Conservation (phyloP, 2,113 vertebrate species). For the Vimba vimba region DNA sequence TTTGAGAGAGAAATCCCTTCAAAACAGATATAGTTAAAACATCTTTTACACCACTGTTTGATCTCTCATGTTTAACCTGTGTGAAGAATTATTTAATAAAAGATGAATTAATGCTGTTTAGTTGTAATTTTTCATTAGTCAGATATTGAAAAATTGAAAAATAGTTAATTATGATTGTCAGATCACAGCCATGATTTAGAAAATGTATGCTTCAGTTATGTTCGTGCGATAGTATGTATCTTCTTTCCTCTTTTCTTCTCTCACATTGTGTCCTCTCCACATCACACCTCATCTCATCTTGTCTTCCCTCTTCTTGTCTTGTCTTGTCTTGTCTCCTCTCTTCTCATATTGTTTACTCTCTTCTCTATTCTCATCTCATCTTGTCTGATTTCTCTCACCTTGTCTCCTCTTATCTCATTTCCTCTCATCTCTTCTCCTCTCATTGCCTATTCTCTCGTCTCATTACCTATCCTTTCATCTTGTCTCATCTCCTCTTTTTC, state of each 20-base stretch:
- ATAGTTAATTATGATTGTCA: neutral
- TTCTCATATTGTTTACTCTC: neutral
- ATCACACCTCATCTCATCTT: neutral
- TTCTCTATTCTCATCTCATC: too few relatives aligned
- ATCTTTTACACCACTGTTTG: neutral
- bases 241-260: neutral
- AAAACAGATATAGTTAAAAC: neutral
- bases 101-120: neutral
- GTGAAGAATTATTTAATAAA: neutral
- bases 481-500: neutral
- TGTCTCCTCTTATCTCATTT: neutral
- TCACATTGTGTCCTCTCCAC: neutral
- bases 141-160: neutral
- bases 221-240: too few relatives aligned
- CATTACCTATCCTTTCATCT: neutral
- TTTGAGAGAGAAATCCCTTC: constrained; percentile 4
- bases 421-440: neutral
- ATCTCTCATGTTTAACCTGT: neutral
- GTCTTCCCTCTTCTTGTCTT: neutral
- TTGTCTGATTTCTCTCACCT: neutral
- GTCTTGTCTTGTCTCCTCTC: neutral
- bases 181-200: neutral
- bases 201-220: too few relatives aligned
- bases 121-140: neutral
- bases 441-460: neutral